Evolutionary conservation across 2,888 invertebrate species (phyloP), one percentile per base, ranked within the genome.

Genomic region (Aelia acuminata): DNA sequence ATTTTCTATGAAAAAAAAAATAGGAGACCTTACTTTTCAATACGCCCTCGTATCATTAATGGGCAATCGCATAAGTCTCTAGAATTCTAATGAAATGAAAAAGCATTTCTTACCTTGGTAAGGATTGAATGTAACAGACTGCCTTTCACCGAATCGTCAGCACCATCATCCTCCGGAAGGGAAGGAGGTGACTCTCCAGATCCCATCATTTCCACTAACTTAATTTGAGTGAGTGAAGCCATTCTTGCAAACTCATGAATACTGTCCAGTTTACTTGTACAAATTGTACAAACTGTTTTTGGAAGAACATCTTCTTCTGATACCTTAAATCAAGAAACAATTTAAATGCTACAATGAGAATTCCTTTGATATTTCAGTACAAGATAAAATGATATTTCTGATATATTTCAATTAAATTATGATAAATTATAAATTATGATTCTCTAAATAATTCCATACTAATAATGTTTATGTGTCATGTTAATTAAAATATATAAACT

Each of bases 231-330:
- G 91, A 94, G 94, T 89, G 94, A 93, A 84, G 95, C 95, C 93
- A 94, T 94, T 87, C 94, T 94, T 89, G 95, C 95, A 91, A 96
- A 96, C 88, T 94, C 94, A 92, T 95, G 95, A 88, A 95, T 94
- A 85, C 93, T 94, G 91, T 95, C 94, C 90, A 96, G 91, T 92
- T 94, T 95, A 87, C 94, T 93, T 90, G 94, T 94, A 91, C 95
- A 96, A 90, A 93, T 93, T 88, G 93, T 92, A 91, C 96, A 96
- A 90, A 96, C 94, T 92, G 94, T 94, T 93, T 95, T 95, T 13
- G 95, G 95, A 90, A 95, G 92, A 91, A 93, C 94, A 91, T 96
- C 95, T 91, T 95, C 94, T 91, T 93, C 93, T 87, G 94, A 94
- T 89, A 95, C 94, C 96, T 96, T 92, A 87, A 91, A 91, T 20